A percentile compares a stretch with the other conserved stretches of the same genome.
Evolutionary conservation across 2,888 invertebrate species (phyloP).

Genomic region (Baronia brevicornis): DNA sequence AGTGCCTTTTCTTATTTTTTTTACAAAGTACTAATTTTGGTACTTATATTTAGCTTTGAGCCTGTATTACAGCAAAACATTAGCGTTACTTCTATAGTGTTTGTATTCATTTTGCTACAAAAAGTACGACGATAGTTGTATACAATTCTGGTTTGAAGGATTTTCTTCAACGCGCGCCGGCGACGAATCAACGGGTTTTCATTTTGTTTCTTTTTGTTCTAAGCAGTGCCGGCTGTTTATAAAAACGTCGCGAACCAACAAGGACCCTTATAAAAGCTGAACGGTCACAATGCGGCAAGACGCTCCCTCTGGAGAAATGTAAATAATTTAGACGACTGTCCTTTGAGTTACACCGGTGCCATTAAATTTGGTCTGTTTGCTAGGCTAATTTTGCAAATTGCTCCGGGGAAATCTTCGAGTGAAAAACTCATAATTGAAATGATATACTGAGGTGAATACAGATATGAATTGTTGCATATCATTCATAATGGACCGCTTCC

Average conservation of each 20-base stretch:
- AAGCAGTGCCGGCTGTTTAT: conserved; percentile 10
- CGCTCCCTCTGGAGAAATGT: conserved; percentile 44
- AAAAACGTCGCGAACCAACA: conserved; percentile 13
- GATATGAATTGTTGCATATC: conserved; percentile 26
- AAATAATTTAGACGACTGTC: conserved; percentile 50
- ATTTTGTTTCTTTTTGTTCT: conserved; percentile 10
- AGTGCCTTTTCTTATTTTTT: too few relatives aligned
- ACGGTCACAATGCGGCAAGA: conserved; percentile 39
- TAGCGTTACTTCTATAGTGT: too few relatives aligned
- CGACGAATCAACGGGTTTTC: too few relatives aligned
- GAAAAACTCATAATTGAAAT: conserved; percentile 40
- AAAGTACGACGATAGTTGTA: too few relatives aligned
- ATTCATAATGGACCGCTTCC: not conserved
- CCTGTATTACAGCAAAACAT: too few relatives aligned
- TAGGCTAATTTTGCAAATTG: conserved; percentile 55
- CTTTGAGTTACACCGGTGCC: conserved; percentile 44
- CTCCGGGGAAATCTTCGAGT: conserved; percentile 39
- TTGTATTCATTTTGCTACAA: too few relatives aligned
- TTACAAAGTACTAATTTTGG: too few relatives aligned
- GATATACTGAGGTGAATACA: conserved; percentile 27
- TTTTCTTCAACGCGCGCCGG: too few relatives aligned
- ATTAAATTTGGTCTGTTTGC: conserved; percentile 59
- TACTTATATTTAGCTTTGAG: too few relatives aligned
- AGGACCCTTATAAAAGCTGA: conserved; percentile 13
- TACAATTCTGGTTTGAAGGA: too few relatives aligned